Conservation (phyloP, 2,888 invertebrate species). For the Dynastes maya region DNA sequence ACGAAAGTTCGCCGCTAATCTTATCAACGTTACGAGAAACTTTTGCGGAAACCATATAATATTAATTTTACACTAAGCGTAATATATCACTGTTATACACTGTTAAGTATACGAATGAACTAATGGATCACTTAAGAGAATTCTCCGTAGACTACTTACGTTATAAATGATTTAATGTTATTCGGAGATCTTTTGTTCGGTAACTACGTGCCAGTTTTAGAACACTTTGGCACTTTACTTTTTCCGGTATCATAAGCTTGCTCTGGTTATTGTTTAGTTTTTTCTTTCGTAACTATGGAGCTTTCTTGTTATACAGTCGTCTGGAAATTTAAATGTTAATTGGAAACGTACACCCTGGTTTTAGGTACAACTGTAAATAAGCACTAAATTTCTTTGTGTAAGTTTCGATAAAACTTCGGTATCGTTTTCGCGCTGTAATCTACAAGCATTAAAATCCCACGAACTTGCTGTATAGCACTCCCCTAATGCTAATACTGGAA, state of each 20-base stretch:
- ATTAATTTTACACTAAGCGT: conserved; percentile 43
- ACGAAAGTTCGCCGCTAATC: conserved; percentile 34
- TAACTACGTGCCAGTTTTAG: not conserved
- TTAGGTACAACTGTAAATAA: not conserved
- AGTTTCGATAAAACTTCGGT: conserved; percentile 16
- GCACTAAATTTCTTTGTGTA: conserved; percentile 8
- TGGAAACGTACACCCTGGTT: not conserved
- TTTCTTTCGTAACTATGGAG: not conserved
- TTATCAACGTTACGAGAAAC: conserved; percentile 28
- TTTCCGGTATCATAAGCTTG: not conserved
- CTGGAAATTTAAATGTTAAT: not conserved
- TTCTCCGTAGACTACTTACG: conserved; percentile 39
- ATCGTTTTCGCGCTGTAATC: conserved; percentile 12
- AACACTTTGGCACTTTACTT: conserved; percentile 11
- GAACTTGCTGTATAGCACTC: conserved; percentile 1
- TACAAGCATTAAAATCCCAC: conserved; percentile 32
- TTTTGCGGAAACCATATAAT: conserved; percentile 38
- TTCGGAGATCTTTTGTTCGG: conserved; percentile 5
- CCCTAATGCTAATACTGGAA: conserved; percentile 17
- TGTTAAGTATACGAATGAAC: conserved; percentile 42
- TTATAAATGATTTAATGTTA: conserved; percentile 40
- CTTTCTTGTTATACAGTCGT: not conserved
- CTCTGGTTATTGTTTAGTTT: not conserved
- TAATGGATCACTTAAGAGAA: conserved; percentile 46
- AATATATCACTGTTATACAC: conserved; percentile 46